These are phyloP conservation scores for Brenthis ino DNA, from an alignment of 2,888 invertebrate genomes.

Conservation along the genomic window DNA sequence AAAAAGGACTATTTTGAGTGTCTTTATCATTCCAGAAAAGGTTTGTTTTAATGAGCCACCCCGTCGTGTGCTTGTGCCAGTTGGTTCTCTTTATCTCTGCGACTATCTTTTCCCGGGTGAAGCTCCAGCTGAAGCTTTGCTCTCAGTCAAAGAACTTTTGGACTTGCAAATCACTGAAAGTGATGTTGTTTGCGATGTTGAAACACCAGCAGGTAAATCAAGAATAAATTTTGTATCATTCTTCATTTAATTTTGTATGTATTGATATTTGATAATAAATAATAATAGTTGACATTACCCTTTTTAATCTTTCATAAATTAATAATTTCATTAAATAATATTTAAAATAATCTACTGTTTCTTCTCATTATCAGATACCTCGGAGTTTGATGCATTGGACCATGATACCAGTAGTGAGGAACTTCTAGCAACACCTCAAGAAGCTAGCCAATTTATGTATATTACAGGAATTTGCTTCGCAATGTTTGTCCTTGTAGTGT, in stretches of 20 bases:
- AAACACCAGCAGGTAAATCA: conserved; percentile 87
- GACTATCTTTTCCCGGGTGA: conserved; percentile 97
- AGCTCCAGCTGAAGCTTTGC: conserved; percentile 89
- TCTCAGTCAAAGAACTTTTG: conserved; percentile 91
- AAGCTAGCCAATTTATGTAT: conserved; percentile 84
- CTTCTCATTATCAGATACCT: conserved; percentile 56
- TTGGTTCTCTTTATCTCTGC: conserved; percentile 87
- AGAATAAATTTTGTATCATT: background rate
- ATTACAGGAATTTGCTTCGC: conserved; percentile 84
- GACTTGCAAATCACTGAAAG: conserved; percentile 88
- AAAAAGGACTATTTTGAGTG: background rate
- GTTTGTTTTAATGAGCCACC: conserved; percentile 95
- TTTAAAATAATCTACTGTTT: no score
- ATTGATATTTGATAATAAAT: background rate
- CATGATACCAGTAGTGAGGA: conserved; percentile 78
- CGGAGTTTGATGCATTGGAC: conserved; percentile 77
- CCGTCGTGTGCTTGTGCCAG: conserved; percentile 89
- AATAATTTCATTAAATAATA: no score
- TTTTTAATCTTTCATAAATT: conserved; percentile 25
- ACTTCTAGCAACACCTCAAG: conserved; percentile 77
- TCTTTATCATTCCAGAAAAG: conserved; percentile 78
- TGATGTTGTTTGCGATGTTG: conserved; percentile 87
- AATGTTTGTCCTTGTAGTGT: conserved; percentile 83
- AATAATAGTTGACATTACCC: background rate
- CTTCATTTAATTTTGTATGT: background rate